phyloP scores from a whole-genome alignment of 1,140 invertebrate genomes.

The Danaus plexippus region DNA sequence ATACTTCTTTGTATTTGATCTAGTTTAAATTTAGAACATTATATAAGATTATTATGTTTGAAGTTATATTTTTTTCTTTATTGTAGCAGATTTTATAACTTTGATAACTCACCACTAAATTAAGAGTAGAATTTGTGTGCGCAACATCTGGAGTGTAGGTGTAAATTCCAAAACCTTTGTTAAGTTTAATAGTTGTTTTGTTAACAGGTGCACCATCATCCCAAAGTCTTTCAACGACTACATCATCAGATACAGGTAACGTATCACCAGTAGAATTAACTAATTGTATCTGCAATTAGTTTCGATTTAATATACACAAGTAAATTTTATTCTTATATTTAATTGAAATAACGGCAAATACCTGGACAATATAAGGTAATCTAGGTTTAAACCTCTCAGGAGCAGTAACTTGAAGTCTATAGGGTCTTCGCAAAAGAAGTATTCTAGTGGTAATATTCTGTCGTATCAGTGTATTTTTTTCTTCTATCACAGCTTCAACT shows the following conservation, averaged over 20 bases:
- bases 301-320: slow-evolving; percentile 4
- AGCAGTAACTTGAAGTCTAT: slow-evolving; percentile 86
- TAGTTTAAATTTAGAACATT: slow-evolving; percentile 2
- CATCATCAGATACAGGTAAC: slow-evolving; percentile 39
- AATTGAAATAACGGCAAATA: slow-evolving; percentile 42
- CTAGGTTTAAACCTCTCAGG: slow-evolving; percentile 90
- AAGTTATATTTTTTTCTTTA: no score
- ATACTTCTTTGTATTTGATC: slow-evolving; percentile 73
- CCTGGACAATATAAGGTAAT: slow-evolving; percentile 85
- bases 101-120: slow-evolving; percentile 49
- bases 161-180: slow-evolving; percentile 45
- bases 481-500: slow-evolving; percentile 85
- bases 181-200: slow-evolving; percentile 36
- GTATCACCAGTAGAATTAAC: slow-evolving; percentile 47
- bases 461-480: slow-evolving; percentile 82
- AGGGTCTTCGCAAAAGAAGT: slow-evolving; percentile 84
- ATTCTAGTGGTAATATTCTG: slow-evolving; percentile 85
- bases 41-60: no score
- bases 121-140: slow-evolving; percentile 54
- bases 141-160: slow-evolving; percentile 40
- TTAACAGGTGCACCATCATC: slow-evolving; percentile 58
- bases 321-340: not conserved
- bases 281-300: slow-evolving; percentile 46
- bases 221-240: slow-evolving; percentile 52
- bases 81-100: no score